A percentile compares a stretch with the other conserved stretches of the same genome.
Conservation (phyloP, 2,113 vertebrate genomes). For the Struthidea cinerea region DNA sequence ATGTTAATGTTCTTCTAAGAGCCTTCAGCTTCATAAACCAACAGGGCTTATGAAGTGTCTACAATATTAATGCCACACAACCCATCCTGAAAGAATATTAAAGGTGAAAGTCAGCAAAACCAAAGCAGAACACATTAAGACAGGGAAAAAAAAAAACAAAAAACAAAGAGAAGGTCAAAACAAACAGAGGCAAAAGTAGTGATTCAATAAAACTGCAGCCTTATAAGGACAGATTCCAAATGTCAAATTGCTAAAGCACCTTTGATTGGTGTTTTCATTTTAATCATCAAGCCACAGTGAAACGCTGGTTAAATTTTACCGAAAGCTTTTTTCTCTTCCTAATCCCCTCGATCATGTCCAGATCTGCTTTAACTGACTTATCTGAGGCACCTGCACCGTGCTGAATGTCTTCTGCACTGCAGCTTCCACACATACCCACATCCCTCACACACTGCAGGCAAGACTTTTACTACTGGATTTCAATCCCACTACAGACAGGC, state of each 20-base stretch:
- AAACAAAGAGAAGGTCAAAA: not conserved
- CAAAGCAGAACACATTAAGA: not conserved
- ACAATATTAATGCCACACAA: conserved; percentile 1
- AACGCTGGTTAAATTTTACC: not conserved
- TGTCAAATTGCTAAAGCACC: not conserved
- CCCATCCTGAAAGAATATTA: not conserved
- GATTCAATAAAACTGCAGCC: not conserved
- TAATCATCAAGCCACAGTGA: not conserved
- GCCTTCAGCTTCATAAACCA: not conserved
- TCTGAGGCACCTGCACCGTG: not conserved
- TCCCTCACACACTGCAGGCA: not conserved
- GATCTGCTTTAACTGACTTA: not conserved
- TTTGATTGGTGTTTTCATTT: not conserved
- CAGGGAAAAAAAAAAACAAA: not conserved
- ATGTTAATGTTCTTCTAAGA: not conserved
- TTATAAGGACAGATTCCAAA: not conserved
- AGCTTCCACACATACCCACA: not conserved
- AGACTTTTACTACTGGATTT: not conserved
- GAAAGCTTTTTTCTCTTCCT: not conserved
- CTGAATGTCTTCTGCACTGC: not conserved
- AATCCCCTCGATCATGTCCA: not conserved
- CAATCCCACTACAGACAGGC: not conserved
- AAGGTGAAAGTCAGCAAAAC: not conserved
- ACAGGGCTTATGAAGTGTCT: not conserved
- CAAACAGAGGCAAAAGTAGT: not conserved